Base-by-base conservation (phyloP, 2,888 invertebrate species). In the Biston stratarius region DNA sequence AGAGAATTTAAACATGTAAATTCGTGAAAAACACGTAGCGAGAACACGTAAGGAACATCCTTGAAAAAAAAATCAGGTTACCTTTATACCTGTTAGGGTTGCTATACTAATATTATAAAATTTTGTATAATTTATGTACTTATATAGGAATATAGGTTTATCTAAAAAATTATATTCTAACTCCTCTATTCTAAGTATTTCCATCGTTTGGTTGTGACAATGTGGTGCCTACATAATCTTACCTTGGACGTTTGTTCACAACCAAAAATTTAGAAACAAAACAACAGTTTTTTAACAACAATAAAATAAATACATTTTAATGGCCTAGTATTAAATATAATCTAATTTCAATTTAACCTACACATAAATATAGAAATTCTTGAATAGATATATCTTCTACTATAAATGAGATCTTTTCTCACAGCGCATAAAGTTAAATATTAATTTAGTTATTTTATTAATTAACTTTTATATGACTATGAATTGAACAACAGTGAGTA, bases 361-460 rank as follows among this genome's bases (percentile, higher is more conserved):
- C 24, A 42, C 42, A 44, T 15, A 44, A 55, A 44, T 36, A 55
- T 44, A 55, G 11, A 55, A 24, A 55, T 42, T 55, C 55, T 55
- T 55, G 40, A 44, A 55, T 55, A 42, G 7, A 53, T 48, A 48
- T 49, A 24, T 51, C 34, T 51, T 51, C 77, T 81, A 67, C 63
- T 44, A 24, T 58, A 70, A 74, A 74, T 88, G 91, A 92, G 91
- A 92, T 92, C 91, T 82, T 83, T 80, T 87, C 75, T 92, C 91
- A 92, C 91, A 92, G 91, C 91, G 80, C 89, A 77, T 76, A 69
- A 70, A 74, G 66, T 73, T 74, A 53, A 48, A 48, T 15, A 45
- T 45, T 15, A 47, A 10, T 8, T 15, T 24, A 15, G n/a, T 47
- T 47, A 47, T 14, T 24, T 48, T 12, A 45, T 11, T 11, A 24